These are phyloP conservation scores for Lepisosteus osseus DNA, from an alignment of 2,113 vertebrate species.

Conservation along the genomic window DNA sequence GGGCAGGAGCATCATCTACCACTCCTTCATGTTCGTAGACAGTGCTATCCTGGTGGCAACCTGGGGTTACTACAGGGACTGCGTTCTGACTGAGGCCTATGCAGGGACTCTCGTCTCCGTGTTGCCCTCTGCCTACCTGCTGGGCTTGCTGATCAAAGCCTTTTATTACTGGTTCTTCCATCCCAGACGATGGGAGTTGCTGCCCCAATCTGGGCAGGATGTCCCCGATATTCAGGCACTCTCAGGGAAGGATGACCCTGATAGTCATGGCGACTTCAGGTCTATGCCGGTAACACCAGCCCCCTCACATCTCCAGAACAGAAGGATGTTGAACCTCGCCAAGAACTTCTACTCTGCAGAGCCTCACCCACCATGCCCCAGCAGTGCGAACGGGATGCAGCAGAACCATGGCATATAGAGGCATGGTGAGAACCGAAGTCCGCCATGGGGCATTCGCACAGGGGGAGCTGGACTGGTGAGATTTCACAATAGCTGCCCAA, in stretches of 20 bases:
- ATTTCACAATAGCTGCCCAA: too few species aligned
- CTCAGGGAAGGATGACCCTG: constrained; percentile 38
- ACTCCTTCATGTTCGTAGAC: constrained; percentile 73
- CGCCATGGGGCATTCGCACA: too few species aligned
- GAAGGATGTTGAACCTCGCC: constrained; percentile 57
- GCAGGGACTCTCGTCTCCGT: constrained; percentile 30
- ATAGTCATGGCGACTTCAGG: constrained; percentile 35
- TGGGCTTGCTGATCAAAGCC: constrained; percentile 71
- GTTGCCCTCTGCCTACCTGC: constrained; percentile 55
- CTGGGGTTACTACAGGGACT: constrained; percentile 60
- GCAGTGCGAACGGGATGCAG: not conserved
- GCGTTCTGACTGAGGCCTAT: constrained; percentile 35
- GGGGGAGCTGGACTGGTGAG: too few species aligned
- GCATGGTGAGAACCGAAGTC: not conserved
- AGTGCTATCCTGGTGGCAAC: constrained; percentile 60
- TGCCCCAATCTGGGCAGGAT: not conserved
- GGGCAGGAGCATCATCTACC: constrained; percentile 75
- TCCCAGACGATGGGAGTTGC: constrained; percentile 54
- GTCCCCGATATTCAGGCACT: not conserved
- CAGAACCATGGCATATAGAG: constrained; percentile 9
- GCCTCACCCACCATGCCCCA: not conserved
- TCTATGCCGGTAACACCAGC: constrained; percentile 36
- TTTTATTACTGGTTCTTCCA: constrained; percentile 84
- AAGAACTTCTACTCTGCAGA: constrained; percentile 45
- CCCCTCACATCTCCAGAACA: constrained; percentile 38